Percentiles rank a stretch among this genome's conserved stretches.
Evolutionary conservation across 2,113 vertebrate genomes (phyloP).

Genomic region (Thamnophis sirtalis): DNA sequence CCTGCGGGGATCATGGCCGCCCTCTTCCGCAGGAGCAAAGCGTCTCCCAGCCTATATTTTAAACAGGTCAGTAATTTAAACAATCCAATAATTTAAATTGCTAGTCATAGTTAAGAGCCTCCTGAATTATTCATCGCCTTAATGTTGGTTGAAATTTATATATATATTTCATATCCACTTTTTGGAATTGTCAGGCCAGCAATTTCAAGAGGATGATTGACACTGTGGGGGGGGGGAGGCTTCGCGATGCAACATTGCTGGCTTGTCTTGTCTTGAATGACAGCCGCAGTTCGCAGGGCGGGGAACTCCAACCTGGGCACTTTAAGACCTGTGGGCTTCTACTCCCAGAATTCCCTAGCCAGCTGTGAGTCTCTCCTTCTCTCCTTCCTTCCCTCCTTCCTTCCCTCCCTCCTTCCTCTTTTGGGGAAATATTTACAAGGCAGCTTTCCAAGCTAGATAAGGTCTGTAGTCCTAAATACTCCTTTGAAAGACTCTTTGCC

Average conservation of each 20-base stretch:
- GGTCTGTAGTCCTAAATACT: too few species aligned
- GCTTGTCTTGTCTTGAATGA: neutral
- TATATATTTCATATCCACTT: constrained; percentile 51
- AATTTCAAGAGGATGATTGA: constrained; percentile 61
- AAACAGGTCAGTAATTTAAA: constrained; percentile 53
- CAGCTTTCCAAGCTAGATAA: too few species aligned
- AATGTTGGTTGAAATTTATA: constrained; percentile 44
- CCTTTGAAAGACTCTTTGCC: too few species aligned
- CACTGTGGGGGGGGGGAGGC: constrained; percentile 51
- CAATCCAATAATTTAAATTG: constrained; percentile 66
- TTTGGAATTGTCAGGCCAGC: constrained; percentile 61
- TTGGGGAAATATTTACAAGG: too few species aligned
- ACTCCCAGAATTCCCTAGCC: too few species aligned
- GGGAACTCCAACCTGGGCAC: too few species aligned
- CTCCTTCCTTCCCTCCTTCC: too few species aligned
- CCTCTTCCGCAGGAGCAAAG: neutral
- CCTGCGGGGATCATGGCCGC: neutral
- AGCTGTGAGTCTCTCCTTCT: too few species aligned
- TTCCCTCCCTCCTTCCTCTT: too few species aligned
- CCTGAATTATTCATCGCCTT: constrained; percentile 67
- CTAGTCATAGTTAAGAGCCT: constrained; percentile 62
- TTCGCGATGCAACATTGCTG: neutral
- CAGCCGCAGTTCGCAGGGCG: neutral
- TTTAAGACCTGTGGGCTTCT: too few species aligned
- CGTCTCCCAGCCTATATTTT: constrained; percentile 59